Percentiles rank a stretch among this genome's conserved stretches.
Conservation (phyloP, 2,113 vertebrate genomes). For the Danio rerio region GRCz12tu NC_133178.1:38235501-38236000, state of each 20-base stretch:
- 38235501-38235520: background rate
- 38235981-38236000: too few relatives aligned
- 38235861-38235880: too few relatives aligned
- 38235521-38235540: background rate
- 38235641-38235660: background rate
- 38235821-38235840: too few relatives aligned
- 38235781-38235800: background rate
- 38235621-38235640: background rate
- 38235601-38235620: background rate
- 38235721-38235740: background rate
- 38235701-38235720: background rate
- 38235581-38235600: background rate
- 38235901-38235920: too few relatives aligned
- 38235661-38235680: background rate
- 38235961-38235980: too few relatives aligned
- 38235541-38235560: background rate
- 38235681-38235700: background rate
- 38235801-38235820: too few relatives aligned
- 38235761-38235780: background rate
- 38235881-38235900: too few relatives aligned
- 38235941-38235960: too few relatives aligned
- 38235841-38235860: too few relatives aligned
- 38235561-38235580: slow-evolving; percentile 8
- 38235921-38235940: too few relatives aligned
- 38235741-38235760: too few relatives aligned